Evolutionary conservation across 2,888 invertebrate genomes (phyloP), one percentile per base, ranked within the genome.

Genomic region (Spisula subtruncata): DNA sequence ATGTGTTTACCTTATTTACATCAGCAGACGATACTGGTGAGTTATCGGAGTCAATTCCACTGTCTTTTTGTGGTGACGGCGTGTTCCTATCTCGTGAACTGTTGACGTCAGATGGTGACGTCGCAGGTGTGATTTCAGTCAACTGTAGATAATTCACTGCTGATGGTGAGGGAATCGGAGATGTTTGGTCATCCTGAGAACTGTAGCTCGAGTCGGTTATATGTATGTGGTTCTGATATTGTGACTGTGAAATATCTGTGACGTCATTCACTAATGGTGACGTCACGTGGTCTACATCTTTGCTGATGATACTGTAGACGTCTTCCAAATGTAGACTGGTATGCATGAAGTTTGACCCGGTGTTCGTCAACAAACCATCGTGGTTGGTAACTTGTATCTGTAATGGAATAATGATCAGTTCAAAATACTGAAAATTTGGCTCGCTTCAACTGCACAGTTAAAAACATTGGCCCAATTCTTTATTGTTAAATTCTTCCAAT

Each of bases 241-340:
- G 75, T 4, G 29, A 18, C 14, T 32, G 18, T 35, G 35, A 14
- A 16, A 35, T 32, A 32, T 32, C 18, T 8, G 75, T 75, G 75
- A 35, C 51, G 41, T 83, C 83, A 41, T 54, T 66, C 0, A 56
- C 83, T 6, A 84, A 71, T n/a, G 85, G 79, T 16, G 87, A 82
- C 18, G 56, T 81, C 79, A 81, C 66, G 71, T 87, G 81, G 5
- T 71, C 82, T 16, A 75, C 75, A 80, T 91, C 91, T 54, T 91
- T 91, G 83, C 82, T 89, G 41, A 91, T 91, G n/a, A 91, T 56
- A 66, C 91, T 91, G 87, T 91, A 91, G 35, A 91, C 89, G 54
- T 91, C 91, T n/a, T 91, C 91, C 0, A 91, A 79, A 80, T 87
- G 86, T 18, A 85, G 90, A n/a, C 88, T 90, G n/a, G 86, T 87